Evolutionary conservation across 2,797 vertebrate genomes (phyloP).

Genomic region (Propithecus deckenii): DNA sequence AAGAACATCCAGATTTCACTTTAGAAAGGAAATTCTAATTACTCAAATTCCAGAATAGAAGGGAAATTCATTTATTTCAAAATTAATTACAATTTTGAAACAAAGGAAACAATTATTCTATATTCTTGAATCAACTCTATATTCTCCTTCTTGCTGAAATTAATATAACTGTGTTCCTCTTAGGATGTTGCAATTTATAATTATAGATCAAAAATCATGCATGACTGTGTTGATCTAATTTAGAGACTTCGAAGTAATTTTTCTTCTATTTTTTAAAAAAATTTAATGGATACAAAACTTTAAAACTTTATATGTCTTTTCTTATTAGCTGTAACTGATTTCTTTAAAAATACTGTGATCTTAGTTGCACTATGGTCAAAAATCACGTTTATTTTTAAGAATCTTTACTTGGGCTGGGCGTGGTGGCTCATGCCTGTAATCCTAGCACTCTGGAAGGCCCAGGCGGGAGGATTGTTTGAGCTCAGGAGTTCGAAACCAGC

Average conservation of each 20-base stretch:
- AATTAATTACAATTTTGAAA: slow-evolving; percentile 51
- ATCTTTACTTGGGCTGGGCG: not conserved
- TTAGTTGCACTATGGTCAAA: not conserved
- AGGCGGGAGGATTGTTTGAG: no score
- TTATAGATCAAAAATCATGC: not conserved
- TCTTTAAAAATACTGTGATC: not conserved
- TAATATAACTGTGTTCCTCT: not conserved
- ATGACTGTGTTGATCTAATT: not conserved
- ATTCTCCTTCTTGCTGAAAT: not conserved
- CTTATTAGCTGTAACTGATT: not conserved
- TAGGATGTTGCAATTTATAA: not conserved
- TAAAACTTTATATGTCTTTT: not conserved
- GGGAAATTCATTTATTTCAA: slow-evolving; percentile 23
- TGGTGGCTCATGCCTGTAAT: no score
- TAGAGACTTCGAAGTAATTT: not conserved
- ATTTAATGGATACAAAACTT: not conserved
- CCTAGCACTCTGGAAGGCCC: no score
- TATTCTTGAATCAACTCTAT: slow-evolving; percentile 6
- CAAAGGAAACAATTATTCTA: not conserved
- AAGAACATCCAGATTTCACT: slow-evolving; percentile 5
- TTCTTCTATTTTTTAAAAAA: not conserved
- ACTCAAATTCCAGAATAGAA: not conserved
- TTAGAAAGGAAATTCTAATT: slow-evolving; percentile 33
- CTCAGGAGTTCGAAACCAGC: no score
- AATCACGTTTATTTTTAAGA: slow-evolving; percentile 31